These are phyloP conservation scores for Ochropleura plecta DNA, from an alignment of 2,888 invertebrate species.

Conservation along the genomic window DNA sequence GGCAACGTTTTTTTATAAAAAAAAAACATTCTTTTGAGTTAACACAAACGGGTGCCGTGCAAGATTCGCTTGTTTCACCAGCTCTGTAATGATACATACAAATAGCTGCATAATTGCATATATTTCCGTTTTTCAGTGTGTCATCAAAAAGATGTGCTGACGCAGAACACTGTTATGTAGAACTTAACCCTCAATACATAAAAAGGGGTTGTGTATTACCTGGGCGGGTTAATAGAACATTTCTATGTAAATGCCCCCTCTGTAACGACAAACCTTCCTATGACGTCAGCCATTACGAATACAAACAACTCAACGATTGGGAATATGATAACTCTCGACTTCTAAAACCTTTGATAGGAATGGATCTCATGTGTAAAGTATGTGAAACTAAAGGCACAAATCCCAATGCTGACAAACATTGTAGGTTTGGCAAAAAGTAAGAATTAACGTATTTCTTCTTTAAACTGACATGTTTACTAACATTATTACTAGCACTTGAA, in stretches of 20 bases:
- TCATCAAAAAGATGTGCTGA: conserved; percentile 68
- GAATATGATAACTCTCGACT: conserved; percentile 79
- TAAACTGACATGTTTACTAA: too few relatives aligned
- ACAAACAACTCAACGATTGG: conserved; percentile 78
- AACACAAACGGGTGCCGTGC: not conserved
- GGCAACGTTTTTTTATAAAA: too few relatives aligned
- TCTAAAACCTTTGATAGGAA: conserved; percentile 65
- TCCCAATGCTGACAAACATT: conserved; percentile 70
- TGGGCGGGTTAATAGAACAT: conserved; percentile 76
- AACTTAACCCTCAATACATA: conserved; percentile 79
- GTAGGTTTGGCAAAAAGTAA: conserved; percentile 77
- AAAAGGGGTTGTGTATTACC: conserved; percentile 79
- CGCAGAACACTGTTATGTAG: conserved; percentile 76
- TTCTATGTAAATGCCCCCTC: conserved; percentile 83
- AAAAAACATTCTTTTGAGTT: not conserved
- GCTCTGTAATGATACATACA: not conserved
- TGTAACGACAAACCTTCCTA: conserved; percentile 82
- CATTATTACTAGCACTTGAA: too few relatives aligned
- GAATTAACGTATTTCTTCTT: not conserved
- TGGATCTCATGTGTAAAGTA: conserved; percentile 78
- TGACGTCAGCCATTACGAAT: conserved; percentile 75
- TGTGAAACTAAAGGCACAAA: conserved; percentile 77
- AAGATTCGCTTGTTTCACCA: not conserved
- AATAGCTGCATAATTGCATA: not conserved
- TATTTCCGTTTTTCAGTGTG: conserved; percentile 66